These are phyloP conservation scores for Aleiodes leptofemur DNA, from an alignment of 2,888 invertebrate species.

Conservation along the genomic window DNA sequence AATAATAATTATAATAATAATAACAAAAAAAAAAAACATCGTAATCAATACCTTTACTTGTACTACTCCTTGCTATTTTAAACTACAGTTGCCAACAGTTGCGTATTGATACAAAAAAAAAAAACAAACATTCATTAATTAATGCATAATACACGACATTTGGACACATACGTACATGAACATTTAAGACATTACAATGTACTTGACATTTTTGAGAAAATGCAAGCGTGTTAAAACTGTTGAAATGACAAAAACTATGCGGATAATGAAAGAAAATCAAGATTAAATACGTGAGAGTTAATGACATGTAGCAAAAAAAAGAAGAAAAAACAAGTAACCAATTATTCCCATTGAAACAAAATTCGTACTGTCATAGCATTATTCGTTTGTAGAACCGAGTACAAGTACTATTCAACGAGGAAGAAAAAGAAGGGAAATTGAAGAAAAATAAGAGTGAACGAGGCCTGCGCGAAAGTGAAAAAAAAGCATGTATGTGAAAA, in stretches of 20 bases:
- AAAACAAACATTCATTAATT: slow-evolving; percentile 60
- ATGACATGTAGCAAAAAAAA: slow-evolving; percentile 14
- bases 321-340: slow-evolving; percentile 28
- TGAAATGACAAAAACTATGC: slow-evolving; percentile 27
- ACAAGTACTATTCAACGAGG: slow-evolving; percentile 33
- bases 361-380: slow-evolving; percentile 32
- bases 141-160: slow-evolving; percentile 64
- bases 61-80: slow-evolving; percentile 60
- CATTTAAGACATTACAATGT: slow-evolving; percentile 8
- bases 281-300: slow-evolving; percentile 14
- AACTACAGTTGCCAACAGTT: slow-evolving; percentile 68
- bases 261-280: slow-evolving; percentile 36
- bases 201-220: slow-evolving; percentile 26
- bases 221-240: not conserved
- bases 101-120: slow-evolving; percentile 65
- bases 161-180: slow-evolving; percentile 42
- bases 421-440: slow-evolving; percentile 21
- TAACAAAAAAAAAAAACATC: slow-evolving; percentile 53
- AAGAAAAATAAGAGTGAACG: slow-evolving; percentile 29
- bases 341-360: slow-evolving; percentile 19
- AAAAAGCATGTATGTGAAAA: slow-evolving; percentile 41
- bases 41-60: slow-evolving; percentile 59
- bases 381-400: slow-evolving; percentile 28
- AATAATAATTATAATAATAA: slow-evolving; percentile 37
- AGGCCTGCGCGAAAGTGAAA: slow-evolving; percentile 36